Evolutionary conservation across 1,140 invertebrate species (phyloP).

Genomic region (Ladona fulva): DNA sequence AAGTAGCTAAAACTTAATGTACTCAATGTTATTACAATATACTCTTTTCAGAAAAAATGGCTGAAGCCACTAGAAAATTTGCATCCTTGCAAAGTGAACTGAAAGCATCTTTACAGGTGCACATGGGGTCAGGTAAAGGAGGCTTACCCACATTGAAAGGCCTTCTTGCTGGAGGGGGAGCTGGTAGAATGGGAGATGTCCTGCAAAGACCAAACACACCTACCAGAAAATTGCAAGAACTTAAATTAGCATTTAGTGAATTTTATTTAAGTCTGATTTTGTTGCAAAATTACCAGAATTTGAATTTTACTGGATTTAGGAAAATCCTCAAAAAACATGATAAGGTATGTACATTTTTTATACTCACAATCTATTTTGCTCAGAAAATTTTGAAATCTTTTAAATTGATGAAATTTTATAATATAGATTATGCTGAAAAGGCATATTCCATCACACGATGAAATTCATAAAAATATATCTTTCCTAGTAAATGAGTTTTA

Average conservation of each 20-base stretch:
- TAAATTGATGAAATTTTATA: too few species aligned
- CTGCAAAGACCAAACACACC: constrained; percentile 37
- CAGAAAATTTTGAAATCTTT: too few species aligned
- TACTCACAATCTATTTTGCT: too few species aligned
- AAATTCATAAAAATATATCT: too few species aligned
- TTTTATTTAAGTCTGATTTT: constrained; percentile 97
- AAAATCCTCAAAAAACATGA: constrained; percentile 99
- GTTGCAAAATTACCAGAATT: constrained; percentile 81
- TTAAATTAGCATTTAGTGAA: constrained; percentile 97
- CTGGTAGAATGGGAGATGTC: not conserved
- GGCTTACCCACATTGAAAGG: constrained; percentile 29
- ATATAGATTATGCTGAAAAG: too few species aligned
- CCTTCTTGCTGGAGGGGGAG: constrained; percentile 32
- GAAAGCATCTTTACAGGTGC: constrained; percentile 59
- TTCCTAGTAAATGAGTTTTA: too few species aligned
- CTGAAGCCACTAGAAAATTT: constrained; percentile 92
- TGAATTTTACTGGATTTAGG: constrained; percentile 98
- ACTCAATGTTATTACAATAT: too few species aligned
- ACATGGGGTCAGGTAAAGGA: constrained; percentile 37
- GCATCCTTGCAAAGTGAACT: constrained; percentile 84
- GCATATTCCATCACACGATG: too few species aligned
- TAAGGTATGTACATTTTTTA: constrained; percentile 66
- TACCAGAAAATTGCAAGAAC: constrained; percentile 75
- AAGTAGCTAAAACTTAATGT: too few species aligned
- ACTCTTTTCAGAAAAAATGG: constrained; percentile 73